phyloP scores from a whole-genome alignment of 2,113 vertebrate species.

The Tyto alba region DNA sequence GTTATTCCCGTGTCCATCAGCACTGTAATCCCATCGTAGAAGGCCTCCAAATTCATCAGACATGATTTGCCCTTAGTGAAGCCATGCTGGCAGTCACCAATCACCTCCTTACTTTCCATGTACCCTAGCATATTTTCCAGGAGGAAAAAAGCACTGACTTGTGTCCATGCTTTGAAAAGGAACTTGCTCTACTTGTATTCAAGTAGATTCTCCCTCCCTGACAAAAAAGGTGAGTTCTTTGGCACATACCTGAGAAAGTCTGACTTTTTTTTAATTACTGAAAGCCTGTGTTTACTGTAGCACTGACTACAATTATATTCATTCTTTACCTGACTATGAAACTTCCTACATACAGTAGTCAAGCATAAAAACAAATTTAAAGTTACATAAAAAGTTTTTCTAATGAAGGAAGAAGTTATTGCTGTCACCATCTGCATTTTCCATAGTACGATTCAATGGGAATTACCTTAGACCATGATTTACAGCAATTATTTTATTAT shows the following conservation, averaged over 20 bases:
- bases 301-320: background rate
- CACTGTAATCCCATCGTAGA: too few relatives aligned
- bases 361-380: background rate
- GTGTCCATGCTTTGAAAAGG: background rate
- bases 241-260: background rate
- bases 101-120: too few relatives aligned
- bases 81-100: too few relatives aligned
- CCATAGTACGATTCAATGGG: background rate
- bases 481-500: background rate
- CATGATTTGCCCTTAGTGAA: too few relatives aligned
- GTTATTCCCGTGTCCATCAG: too few relatives aligned
- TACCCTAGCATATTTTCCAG: too few relatives aligned
- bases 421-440: background rate
- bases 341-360: background rate
- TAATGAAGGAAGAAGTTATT: background rate
- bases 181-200: background rate
- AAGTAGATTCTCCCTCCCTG: too few relatives aligned
- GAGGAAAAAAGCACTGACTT: background rate
- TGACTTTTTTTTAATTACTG: too few relatives aligned
- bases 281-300: background rate
- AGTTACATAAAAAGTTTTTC: background rate
- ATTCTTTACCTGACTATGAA: background rate
- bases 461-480: background rate
- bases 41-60: too few relatives aligned
- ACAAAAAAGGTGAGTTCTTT: background rate